Conservation (phyloP, 2,888 invertebrate species). For the Lordiphosa fenestrarum region DNA sequence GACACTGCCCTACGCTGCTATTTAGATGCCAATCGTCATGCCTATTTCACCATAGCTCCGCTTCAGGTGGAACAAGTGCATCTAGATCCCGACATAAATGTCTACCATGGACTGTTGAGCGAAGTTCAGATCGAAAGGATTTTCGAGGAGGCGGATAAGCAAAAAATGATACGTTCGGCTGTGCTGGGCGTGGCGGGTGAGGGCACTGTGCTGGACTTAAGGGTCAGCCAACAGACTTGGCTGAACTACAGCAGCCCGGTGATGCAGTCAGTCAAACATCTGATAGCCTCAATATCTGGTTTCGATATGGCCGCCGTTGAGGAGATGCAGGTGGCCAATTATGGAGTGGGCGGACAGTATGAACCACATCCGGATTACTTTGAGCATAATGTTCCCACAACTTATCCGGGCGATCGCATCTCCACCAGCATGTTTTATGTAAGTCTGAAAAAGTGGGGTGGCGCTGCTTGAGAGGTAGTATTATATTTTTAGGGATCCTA, state of each 20-base stretch:
- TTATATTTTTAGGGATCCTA: no score
- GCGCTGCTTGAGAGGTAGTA: no score
- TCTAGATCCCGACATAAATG: slow-evolving; percentile 87
- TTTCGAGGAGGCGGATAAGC: slow-evolving; percentile 10
- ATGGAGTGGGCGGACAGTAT: slow-evolving; percentile 98
- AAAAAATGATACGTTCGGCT: slow-evolving; percentile 38
- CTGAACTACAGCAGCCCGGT: slow-evolving; percentile 36
- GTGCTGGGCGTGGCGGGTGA: slow-evolving; percentile 14
- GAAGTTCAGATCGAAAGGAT: slow-evolving; percentile 89
- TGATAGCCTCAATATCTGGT: slow-evolving; percentile 87
- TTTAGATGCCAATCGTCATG: slow-evolving; percentile 79
- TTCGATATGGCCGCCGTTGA: slow-evolving; percentile 92
- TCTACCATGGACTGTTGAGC: slow-evolving; percentile 92
- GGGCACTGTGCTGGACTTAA: slow-evolving; percentile 23
- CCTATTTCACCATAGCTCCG: slow-evolving; percentile 87
- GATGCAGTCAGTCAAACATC: slow-evolving; percentile 19
- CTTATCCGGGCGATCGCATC: slow-evolving; percentile 85
- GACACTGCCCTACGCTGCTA: slow-evolving; percentile 35
- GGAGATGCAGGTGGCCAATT: slow-evolving; percentile 97
- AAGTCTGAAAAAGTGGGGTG: slow-evolving; percentile 81
- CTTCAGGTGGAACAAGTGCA: slow-evolving; percentile 89
- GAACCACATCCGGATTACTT: slow-evolving; percentile 96
- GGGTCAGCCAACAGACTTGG: slow-evolving; percentile 69
- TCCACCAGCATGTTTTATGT: slow-evolving; percentile 97
- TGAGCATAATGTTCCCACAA: slow-evolving; percentile 79